A percentile compares a stretch with the other conserved stretches of the same genome.
phyloP scores from a whole-genome alignment of 1,140 invertebrate genomes.

The Psilanteris sp. region DNA sequence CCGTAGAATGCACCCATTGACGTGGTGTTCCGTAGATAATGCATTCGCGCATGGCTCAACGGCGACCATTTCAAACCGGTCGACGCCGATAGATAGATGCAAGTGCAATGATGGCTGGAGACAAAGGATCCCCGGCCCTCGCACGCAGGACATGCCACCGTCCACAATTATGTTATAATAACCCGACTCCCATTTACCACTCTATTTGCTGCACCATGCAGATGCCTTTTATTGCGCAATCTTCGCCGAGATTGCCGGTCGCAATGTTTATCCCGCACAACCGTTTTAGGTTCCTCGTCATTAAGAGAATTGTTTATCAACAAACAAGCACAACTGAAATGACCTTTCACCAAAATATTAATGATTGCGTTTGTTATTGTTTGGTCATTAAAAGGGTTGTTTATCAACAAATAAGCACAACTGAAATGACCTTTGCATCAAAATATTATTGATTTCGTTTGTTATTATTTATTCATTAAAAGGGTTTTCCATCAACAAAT shows the following conservation, averaged over 20 bases:
- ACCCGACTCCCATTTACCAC: constrained; percentile 56
- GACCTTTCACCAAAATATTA: too few relatives aligned
- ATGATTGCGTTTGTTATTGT: too few relatives aligned
- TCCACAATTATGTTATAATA: constrained; percentile 69
- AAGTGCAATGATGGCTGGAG: constrained; percentile 38
- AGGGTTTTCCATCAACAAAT: too few relatives aligned
- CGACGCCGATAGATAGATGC: constrained; percentile 48
- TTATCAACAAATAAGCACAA: too few relatives aligned
- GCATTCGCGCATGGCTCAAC: constrained; percentile 45
- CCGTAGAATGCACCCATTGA: constrained; percentile 65
- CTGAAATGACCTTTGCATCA: too few relatives aligned
- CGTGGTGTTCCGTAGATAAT: constrained; percentile 55
- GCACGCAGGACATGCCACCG: constrained; percentile 53
- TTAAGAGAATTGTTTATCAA: too few relatives aligned
- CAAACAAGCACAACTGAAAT: too few relatives aligned
- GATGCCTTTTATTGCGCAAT: constrained; percentile 58
- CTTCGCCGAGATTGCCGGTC: constrained; percentile 14
- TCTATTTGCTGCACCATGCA: constrained; percentile 22
- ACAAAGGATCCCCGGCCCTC: constrained; percentile 35
- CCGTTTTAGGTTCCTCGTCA: too few relatives aligned
- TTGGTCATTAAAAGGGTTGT: too few relatives aligned
- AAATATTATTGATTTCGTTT: too few relatives aligned
- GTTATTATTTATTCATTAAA: too few relatives aligned
- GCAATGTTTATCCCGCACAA: not conserved
- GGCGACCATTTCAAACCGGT: constrained; percentile 53